A percentile compares a stretch with the other conserved stretches of the same genome.
Evolutionary conservation across 23 tunicate species (phyloP).

Genomic region (Corella eumyota): DNA sequence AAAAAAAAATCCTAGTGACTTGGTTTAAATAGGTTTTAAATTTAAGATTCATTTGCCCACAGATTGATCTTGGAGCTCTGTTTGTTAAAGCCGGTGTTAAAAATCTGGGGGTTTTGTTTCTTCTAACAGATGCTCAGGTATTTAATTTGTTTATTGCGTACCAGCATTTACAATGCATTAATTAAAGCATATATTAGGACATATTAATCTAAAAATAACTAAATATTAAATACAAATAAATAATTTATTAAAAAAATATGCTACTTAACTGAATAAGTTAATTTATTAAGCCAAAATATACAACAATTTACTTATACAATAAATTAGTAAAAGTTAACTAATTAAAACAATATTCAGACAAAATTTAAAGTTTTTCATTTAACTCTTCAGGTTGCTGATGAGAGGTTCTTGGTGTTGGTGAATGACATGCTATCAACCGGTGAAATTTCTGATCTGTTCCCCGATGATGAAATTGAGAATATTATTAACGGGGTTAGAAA

Average conservation of each 20-base stretch:
- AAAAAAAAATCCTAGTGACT: no score
- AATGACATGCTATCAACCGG: conserved; percentile 93
- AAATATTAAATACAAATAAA: no score
- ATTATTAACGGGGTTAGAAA: conserved; percentile 86
- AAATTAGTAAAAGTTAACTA: background rate
- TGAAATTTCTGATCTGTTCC: conserved; percentile 83
- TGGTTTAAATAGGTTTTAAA: background rate
- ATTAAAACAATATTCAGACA: background rate
- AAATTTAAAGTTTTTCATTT: background rate
- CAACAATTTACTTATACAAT: background rate
- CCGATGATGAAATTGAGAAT: conserved; percentile 93
- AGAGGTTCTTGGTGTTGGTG: conserved; percentile 85
- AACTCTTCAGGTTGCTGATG: conserved; percentile 68
- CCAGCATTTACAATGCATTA: background rate
- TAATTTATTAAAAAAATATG: no score
- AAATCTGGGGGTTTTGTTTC: conserved; percentile 79
- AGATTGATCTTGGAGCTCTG: conserved; percentile 84
- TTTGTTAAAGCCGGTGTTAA: conserved; percentile 93
- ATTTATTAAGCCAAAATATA: no score
- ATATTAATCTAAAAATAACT: background rate
- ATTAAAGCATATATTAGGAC: background rate
- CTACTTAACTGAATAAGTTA: no score
- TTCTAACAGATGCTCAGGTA: conserved; percentile 96
- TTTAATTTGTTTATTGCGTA: background rate
- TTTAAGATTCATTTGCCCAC: background rate